A percentile compares a stretch with the other conserved stretches of the same genome.
These are phyloP conservation scores for Syngnathus floridae DNA, from an alignment of 2,113 vertebrate genomes.

Conservation along the genomic window DNA sequence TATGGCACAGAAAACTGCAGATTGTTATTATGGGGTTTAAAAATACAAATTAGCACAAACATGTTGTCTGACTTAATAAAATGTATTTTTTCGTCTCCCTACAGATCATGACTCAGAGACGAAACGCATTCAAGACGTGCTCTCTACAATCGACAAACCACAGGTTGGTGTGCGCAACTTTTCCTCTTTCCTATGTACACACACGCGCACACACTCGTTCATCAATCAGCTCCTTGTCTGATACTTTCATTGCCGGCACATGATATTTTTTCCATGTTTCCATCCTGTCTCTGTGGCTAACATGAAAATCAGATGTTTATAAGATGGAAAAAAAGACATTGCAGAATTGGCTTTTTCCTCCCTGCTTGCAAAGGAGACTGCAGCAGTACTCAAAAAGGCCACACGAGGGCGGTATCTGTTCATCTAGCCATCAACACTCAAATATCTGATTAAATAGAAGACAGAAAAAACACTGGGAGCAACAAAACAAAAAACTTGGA, in stretches of 20 bases:
- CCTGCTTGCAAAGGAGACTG: neutral
- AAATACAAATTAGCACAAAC: neutral
- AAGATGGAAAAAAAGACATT: neutral
- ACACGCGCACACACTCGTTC: constrained; percentile 10
- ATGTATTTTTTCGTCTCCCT: constrained; percentile 8
- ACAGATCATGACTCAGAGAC: constrained; percentile 91
- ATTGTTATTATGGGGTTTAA: too few relatives aligned
- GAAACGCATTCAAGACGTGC: constrained; percentile 90
- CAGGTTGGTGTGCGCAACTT: constrained; percentile 76
- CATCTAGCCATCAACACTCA: neutral
- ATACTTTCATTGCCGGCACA: constrained; percentile 20
- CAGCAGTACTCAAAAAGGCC: constrained; percentile 27
- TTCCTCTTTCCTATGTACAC: neutral
- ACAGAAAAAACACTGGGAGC: too few relatives aligned
- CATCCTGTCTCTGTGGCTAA: constrained; percentile 14
- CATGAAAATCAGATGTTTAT: constrained; percentile 12
- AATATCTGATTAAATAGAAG: too few relatives aligned
- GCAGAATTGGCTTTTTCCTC: neutral
- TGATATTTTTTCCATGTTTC: constrained; percentile 31
- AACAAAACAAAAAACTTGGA: too few relatives aligned
- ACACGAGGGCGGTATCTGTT: constrained; percentile 60
- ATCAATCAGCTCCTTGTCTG: constrained; percentile 11
- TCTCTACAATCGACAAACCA: constrained; percentile 94
- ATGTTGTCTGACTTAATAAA: neutral
- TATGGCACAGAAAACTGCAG: too few relatives aligned